A percentile compares a stretch with the other conserved stretches of the same genome.
phyloP scores from a whole-genome alignment of 2,888 invertebrate genomes.

The Congeria kusceri region DNA sequence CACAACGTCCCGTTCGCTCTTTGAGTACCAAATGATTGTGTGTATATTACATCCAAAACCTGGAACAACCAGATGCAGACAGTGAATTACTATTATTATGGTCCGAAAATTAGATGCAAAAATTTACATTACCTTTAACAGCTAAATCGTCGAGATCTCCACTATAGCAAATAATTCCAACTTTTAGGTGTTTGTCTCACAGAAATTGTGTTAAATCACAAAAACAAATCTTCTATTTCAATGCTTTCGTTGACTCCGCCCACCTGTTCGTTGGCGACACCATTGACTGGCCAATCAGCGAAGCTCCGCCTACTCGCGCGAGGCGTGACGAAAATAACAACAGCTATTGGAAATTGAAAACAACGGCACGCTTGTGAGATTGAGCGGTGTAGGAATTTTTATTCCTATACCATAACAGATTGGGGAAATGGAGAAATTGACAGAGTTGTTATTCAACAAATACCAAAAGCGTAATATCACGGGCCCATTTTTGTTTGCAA shows the following conservation, averaged over 20 bases:
- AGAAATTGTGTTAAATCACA: constrained; percentile 63
- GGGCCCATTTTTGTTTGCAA: no score
- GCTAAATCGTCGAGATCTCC: constrained; percentile 60
- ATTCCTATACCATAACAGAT: no score
- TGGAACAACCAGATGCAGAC: no score
- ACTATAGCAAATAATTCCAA: constrained; percentile 62
- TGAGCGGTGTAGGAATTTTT: no score
- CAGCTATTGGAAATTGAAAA: constrained; percentile 3
- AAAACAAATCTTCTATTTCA: constrained; percentile 57
- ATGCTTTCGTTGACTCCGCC: constrained; percentile 38
- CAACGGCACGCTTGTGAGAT: no score
- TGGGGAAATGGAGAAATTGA: no score
- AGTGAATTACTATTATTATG: constrained; percentile 30
- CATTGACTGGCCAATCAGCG: constrained; percentile 38
- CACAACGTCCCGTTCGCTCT: no score
- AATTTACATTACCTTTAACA: constrained; percentile 68
- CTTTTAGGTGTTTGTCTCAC: constrained; percentile 61
- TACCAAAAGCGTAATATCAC: no score
- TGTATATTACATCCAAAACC: no score
- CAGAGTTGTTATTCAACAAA: no score
- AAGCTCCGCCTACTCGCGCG: constrained; percentile 34
- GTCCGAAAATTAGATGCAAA: constrained; percentile 57
- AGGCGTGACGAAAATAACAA: constrained; percentile 2
- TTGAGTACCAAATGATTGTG: no score
- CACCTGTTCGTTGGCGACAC: constrained; percentile 5